Evolutionary conservation across 2,888 invertebrate species (phyloP), one percentile per base, ranked within the genome.

Genomic region (Vandiemenella viatica): DNA sequence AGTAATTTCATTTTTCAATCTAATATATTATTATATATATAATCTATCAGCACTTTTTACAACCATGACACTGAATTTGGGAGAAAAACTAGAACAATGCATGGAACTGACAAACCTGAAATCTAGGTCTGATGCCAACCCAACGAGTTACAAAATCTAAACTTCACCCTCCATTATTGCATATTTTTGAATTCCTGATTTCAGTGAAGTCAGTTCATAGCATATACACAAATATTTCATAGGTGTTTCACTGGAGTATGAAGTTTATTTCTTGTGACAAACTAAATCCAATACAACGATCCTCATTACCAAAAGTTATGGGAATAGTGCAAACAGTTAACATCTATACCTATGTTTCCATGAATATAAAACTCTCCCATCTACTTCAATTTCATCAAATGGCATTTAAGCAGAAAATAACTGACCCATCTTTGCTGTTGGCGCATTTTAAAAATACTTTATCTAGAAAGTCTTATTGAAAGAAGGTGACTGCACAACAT

Each of bases 391-490:
- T 42, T 42, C 17, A 23, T 50, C 49, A 43, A 41, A 53, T 53
- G 50, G 53, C 53, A 50, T 53, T 49, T 49, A 53, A 53, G 53
- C 50, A 49, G 50, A 53, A 50, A 49, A 49, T 38, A 53, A 53
- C 37, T 48, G 53, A 53, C 53, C 53, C 48, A 46, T 52, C 51
- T 54, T 52, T 54, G 54, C 54, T 52, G 52, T 54, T 54, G 52
- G 54, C 54, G 42, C 22, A 46, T 45, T 40, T 46, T 46, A 23
- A 23, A 23, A 23, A 23, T 43, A 40, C n/a, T 8, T 43, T 8
- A 16, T 13, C 13, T 32, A 10, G 32, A 32, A 10, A 32, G 32
- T 32, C 10, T 43, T 6, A 7, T 43, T 43, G 7, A 10, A 17
- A n/a, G n/a, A n/a, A n/a, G n/a, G n/a, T n/a, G n/a, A n/a, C n/a